Evolutionary conservation across 2,888 invertebrate genomes (phyloP).

Genomic region (Caenorhabditis sp.): DNA sequence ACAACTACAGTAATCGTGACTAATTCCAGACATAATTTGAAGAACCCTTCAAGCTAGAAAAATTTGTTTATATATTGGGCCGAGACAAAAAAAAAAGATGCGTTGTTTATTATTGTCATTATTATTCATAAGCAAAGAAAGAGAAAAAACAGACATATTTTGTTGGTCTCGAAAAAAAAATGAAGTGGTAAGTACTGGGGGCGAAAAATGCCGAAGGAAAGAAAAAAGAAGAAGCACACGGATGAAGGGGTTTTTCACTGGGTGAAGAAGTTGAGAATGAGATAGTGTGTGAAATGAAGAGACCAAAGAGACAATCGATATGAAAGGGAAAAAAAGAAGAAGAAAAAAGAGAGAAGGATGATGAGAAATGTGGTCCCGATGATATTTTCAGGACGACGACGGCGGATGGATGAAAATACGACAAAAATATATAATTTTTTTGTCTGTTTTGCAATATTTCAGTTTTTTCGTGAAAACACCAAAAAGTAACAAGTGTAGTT

Average conservation of each 20-base stretch:
- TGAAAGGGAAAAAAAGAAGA: background rate
- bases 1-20: no score
- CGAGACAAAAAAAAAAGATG: background rate
- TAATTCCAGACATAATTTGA: no score
- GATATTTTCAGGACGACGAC: background rate
- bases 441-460: no score
- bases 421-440: background rate
- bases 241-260: background rate
- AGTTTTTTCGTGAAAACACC: background rate
- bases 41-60: no score
- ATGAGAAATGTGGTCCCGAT: slow-evolving; percentile 1
- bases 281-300: background rate
- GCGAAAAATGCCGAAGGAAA: background rate
- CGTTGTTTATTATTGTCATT: background rate
- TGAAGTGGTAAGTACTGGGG: background rate
- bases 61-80: background rate
- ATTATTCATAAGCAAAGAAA: background rate
- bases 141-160: background rate
- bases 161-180: background rate
- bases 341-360: background rate
- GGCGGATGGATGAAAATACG: background rate
- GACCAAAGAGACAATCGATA: background rate
- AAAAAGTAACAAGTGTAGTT: background rate
- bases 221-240: background rate
- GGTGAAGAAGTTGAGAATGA: background rate